phyloP scores from a whole-genome alignment of 2,888 invertebrate genomes.

The Cabera pusaria region DNA sequence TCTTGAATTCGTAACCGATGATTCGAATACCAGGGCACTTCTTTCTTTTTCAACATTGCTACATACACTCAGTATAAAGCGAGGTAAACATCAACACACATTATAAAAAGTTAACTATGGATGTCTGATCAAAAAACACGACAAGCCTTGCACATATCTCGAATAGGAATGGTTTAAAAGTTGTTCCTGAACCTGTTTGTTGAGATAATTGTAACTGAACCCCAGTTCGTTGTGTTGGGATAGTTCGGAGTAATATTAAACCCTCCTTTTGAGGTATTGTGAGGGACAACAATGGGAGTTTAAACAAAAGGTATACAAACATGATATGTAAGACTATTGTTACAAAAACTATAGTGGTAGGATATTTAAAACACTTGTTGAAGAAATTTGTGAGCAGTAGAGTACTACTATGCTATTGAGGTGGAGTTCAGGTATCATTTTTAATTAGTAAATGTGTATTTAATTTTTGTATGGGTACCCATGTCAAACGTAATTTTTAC shows the following conservation, averaged over 20 bases:
- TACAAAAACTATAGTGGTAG: too few species aligned
- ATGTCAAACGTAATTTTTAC: too few species aligned
- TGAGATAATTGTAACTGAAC: constrained; percentile 20
- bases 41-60: constrained; percentile 74
- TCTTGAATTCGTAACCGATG: constrained; percentile 67
- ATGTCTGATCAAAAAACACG: constrained; percentile 26
- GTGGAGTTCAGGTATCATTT: too few species aligned
- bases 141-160: constrained; percentile 41
- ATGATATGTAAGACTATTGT: too few species aligned
- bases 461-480: too few species aligned
- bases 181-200: constrained; percentile 55
- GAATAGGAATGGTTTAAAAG: constrained; percentile 51
- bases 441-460: too few species aligned
- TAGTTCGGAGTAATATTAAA: constrained; percentile 48
- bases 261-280: constrained; percentile 47
- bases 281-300: constrained; percentile 44
- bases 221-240: constrained; percentile 12
- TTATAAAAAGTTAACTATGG: constrained; percentile 27
- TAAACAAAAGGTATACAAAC: constrained; percentile 37
- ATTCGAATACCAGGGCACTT: constrained; percentile 71
- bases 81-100: constrained; percentile 34
- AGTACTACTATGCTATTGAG: too few species aligned
- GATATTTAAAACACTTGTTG: too few species aligned
- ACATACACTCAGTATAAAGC: constrained; percentile 32
- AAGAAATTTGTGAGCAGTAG: too few species aligned